Evolutionary conservation across 2,113 vertebrate species (phyloP).

Genomic region (Gymnogyps californianus): DNA sequence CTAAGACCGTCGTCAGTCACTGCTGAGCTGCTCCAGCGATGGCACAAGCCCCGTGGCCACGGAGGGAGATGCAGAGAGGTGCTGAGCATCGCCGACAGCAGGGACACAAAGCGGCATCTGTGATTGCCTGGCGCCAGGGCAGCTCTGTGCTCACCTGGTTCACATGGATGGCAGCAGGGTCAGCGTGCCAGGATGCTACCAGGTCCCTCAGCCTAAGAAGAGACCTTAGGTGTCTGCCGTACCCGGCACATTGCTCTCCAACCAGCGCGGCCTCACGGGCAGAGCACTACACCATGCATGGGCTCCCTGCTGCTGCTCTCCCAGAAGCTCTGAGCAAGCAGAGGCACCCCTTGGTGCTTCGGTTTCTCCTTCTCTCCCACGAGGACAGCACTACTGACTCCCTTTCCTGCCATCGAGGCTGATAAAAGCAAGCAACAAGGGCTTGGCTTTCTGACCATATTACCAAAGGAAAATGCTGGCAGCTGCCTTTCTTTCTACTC

Average conservation of each 20-base stretch:
- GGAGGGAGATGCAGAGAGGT: background rate
- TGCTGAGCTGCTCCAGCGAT: background rate
- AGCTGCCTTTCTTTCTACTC: background rate
- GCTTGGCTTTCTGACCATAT: background rate
- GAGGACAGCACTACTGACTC: background rate
- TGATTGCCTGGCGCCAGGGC: background rate
- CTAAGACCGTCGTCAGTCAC: rapidly evolving
- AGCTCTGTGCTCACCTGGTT: background rate
- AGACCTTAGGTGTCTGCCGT: background rate
- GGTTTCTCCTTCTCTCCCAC: background rate
- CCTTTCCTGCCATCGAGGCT: background rate
- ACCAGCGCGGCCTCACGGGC: rapidly evolving
- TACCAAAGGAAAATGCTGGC: background rate
- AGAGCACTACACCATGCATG: rapidly evolving
- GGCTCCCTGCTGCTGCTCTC: background rate
- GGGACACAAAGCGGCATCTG: background rate
- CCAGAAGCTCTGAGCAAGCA: background rate
- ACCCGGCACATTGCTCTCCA: background rate
- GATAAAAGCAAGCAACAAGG: background rate
- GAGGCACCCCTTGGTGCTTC: background rate
- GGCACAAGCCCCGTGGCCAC: rapidly evolving
- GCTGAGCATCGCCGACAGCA: background rate
- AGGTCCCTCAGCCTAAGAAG: background rate
- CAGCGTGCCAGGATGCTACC: background rate
- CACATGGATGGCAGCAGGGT: background rate